Evolutionary conservation across 2,888 invertebrate species (phyloP), one percentile per base, ranked within the genome.

Genomic region (Phortica magna): DNA sequence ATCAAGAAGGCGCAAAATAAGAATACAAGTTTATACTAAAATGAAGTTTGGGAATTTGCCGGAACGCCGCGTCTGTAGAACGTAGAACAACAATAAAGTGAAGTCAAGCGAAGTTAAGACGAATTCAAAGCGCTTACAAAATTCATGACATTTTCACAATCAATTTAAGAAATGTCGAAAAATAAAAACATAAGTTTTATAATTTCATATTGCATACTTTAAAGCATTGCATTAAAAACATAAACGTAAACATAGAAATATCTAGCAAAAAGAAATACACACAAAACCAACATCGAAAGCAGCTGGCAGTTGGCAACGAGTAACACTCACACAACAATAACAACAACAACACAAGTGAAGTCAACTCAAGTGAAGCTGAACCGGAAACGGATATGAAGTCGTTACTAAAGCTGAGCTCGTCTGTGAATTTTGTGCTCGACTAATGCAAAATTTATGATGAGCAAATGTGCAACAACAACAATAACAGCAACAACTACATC

Each of bases 371-470:
- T 31, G 31, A 59, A 59, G 22, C 19, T n/a, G 9, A 17, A 17
- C 0, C 17, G 19, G 19, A n/a, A 59, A 59, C 59, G 4, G 9
- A 48, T 31, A 31, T 31, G 31, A 31, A 31, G 31, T 31, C 31
- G 31, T 31, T 6, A 48, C 48, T 48, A 14, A 9, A 48, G 48
- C 48, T 48, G 48, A 74, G 39, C 39, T 10, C 41, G 75, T 81
- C 79, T 79, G 76, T 78, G 61, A 61, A 61, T 22, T n/a, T 48
- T 48, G 31, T 48, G 76, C 75, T 79, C 78, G 83, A 79, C 83
- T 84, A 80, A 87, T 85, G 81, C 84, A 85, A 85, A 83, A 85
- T 85, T 87, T 83, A 85, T 85, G 84, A 84, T 84, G 83, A 78
- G 80, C 80, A 77, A 81, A 82, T 81, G 70, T 82, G 81, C 79